Evolutionary conservation across 2,888 invertebrate genomes (phyloP), one percentile per base, ranked within the genome.

Genomic region (Cartodere bifasciata): DNA sequence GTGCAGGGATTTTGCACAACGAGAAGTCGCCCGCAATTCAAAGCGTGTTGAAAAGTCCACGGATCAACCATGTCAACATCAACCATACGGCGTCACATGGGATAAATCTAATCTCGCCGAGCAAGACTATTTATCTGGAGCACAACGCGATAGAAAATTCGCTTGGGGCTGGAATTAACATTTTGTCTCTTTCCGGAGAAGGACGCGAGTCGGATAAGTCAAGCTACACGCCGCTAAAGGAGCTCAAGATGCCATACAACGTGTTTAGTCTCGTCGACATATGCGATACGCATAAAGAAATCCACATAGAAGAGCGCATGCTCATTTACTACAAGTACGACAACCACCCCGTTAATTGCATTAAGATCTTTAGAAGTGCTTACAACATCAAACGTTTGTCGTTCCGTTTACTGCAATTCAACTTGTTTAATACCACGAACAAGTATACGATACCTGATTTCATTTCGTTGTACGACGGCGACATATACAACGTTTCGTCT

Each of bases 241-340:
- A 78, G 34, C 62, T 87, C 2, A 79, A 80, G 48, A 68, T 92
- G 6, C 92, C 95, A 0, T 92, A 92, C 52, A 76, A 88, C 50
- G 61, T 92, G 21, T 95, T 92, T 60, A 92, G 97, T 16, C 63
- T 98, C 47, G 76, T 99, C 10, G 92, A 97, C 45, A 91, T 97
- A 43, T 99, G 98, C 57, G 91, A 94, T 52, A 84, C 92, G 2
- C 79, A 82, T 31, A 98, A 98, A 63, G 83, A 86, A 53, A 75
- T 98, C 10, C 69, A 72, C 2, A 74, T 98, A 2, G 85, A 90
- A 55, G 91, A 95, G 52, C 68, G 95, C 26, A 74, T 95, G 4
- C 60, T 97, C 1, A 55, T 98, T 12, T 98, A 94, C 55, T 95
- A 92, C 60, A 97, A 95, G 56, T 98, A 98, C 50, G 91, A 92